A percentile compares a stretch with the other conserved stretches of the same genome.
These are phyloP conservation scores for Chorisops tibialis DNA, from an alignment of 2,888 invertebrate genomes.

Conservation along the genomic window DNA sequence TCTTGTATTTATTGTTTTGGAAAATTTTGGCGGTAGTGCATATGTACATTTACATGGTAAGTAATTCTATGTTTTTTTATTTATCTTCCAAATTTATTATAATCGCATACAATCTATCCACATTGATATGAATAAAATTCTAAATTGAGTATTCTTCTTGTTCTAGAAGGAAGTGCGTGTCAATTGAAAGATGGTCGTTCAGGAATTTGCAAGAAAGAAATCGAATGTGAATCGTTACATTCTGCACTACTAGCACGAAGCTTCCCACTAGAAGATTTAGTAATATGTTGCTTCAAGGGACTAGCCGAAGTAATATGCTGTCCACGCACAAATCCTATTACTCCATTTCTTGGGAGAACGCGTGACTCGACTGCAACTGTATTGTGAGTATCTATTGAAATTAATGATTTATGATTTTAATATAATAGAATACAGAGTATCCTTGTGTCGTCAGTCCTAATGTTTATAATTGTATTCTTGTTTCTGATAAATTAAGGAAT, in stretches of 20 bases:
- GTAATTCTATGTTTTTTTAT: no score
- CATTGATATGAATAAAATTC: no score
- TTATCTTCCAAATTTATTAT: no score
- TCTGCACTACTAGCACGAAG: slow-evolving; percentile 34
- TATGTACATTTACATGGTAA: no score
- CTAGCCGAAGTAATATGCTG: slow-evolving; percentile 44
- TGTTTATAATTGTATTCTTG: slow-evolving; percentile 7
- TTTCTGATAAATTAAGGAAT: background rate
- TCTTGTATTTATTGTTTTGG: no score
- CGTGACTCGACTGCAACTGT: background rate
- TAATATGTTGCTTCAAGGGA: slow-evolving; percentile 39
- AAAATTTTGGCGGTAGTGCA: no score
- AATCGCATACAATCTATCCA: no score
- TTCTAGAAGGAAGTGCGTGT: slow-evolving; percentile 32
- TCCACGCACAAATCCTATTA: slow-evolving; percentile 33
- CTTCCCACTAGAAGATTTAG: slow-evolving; percentile 36
- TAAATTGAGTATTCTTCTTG: background rate
- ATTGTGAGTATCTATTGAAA: slow-evolving; percentile 13
- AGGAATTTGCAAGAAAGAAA: slow-evolving; percentile 39
- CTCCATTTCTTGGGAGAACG: background rate
- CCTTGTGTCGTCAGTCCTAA: slow-evolving; percentile 1
- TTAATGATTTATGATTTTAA: background rate
- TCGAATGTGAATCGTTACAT: slow-evolving; percentile 36
- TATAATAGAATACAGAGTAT: background rate
- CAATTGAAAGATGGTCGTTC: slow-evolving; percentile 13